These are phyloP conservation scores for Neodiprion pinetum DNA, from an alignment of 1,140 invertebrate species.

Conservation along the genomic window DNA sequence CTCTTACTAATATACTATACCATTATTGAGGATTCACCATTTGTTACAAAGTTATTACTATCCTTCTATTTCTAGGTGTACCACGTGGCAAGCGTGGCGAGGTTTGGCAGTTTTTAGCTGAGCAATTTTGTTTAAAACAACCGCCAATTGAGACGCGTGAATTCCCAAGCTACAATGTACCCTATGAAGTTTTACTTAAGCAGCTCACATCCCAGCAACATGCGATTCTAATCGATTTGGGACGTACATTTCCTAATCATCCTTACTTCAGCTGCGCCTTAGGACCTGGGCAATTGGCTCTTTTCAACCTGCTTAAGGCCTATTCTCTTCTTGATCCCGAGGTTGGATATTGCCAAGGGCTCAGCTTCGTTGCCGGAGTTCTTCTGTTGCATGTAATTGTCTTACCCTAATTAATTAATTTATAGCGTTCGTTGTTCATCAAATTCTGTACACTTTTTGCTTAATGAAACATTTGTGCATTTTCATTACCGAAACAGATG, in stretches of 20 bases:
- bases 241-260: slow-evolving; percentile 94
- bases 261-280: slow-evolving; percentile 88
- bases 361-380: slow-evolving; percentile 94
- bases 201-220: slow-evolving; percentile 94
- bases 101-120: slow-evolving; percentile 90
- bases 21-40: too few relatives aligned
- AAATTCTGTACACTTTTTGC: slow-evolving; percentile 7
- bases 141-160: slow-evolving; percentile 73
- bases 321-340: slow-evolving; percentile 94
- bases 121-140: slow-evolving; percentile 77
- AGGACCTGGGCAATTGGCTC: slow-evolving; percentile 87
- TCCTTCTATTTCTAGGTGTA: slow-evolving; percentile 70
- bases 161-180: slow-evolving; percentile 77
- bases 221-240: slow-evolving; percentile 91
- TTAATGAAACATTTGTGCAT: slow-evolving; percentile 14
- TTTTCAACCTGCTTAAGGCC: slow-evolving; percentile 95
- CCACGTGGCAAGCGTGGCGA: slow-evolving; percentile 86
- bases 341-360: slow-evolving; percentile 94
- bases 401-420: not conserved
- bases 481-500: slow-evolving; percentile 70
- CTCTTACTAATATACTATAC: too few relatives aligned
- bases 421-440: slow-evolving; percentile 17
- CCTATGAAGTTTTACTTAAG: slow-evolving; percentile 83
- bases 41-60: not conserved
- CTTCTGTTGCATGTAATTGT: slow-evolving; percentile 88